Conservation (phyloP, 2,888 invertebrate genomes). For the Griposia aprilina region DNA sequence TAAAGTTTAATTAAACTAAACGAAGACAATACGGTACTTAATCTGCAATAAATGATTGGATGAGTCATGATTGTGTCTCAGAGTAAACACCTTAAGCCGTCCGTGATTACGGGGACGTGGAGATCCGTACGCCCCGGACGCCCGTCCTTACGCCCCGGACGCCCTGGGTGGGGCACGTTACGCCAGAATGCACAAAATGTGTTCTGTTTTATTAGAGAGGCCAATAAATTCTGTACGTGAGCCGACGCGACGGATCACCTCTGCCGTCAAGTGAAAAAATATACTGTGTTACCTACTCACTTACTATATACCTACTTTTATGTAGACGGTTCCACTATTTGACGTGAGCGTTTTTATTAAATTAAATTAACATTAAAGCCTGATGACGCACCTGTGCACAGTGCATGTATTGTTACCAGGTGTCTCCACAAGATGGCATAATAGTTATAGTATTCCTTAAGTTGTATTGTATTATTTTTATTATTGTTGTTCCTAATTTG, state of each 20-base stretch:
- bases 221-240: constrained; percentile 88
- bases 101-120: constrained; percentile 69
- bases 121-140: constrained; percentile 30
- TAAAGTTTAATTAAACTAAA: constrained; percentile 51
- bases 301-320: neutral
- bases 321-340: constrained; percentile 10
- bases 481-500: too few relatives aligned
- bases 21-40: constrained; percentile 41
- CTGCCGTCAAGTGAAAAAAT: constrained; percentile 74
- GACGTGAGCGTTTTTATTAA: neutral
- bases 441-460: too few relatives aligned
- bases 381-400: too few relatives aligned
- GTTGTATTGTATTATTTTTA: too few relatives aligned
- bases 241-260: constrained; percentile 76
- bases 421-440: too few relatives aligned
- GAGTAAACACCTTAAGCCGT: constrained; percentile 71
- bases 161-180: constrained; percentile 67
- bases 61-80: constrained; percentile 66
- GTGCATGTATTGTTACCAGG: too few relatives aligned
- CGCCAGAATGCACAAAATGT: constrained; percentile 84
- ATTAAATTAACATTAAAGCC: neutral
- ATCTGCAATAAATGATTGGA: constrained; percentile 63
- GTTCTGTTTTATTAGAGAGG: constrained; percentile 86
- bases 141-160: constrained; percentile 5
- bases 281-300: constrained; percentile 61